Percentiles rank a stretch among this genome's conserved stretches.
These are phyloP conservation scores for Episyrphus balteatus DNA, from an alignment of 1,140 invertebrate genomes.

Conservation along the genomic window DNA sequence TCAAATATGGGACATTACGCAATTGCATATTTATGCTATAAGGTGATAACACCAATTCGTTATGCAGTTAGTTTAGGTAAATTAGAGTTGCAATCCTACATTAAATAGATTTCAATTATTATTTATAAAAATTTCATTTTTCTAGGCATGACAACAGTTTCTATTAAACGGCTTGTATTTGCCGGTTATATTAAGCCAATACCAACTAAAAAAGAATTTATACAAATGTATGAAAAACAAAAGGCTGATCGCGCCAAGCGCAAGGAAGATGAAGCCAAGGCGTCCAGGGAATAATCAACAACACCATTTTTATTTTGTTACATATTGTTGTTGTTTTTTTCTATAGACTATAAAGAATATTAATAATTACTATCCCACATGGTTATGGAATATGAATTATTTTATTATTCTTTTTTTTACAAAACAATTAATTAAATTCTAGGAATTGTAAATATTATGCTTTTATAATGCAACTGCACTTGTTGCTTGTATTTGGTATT, in stretches of 20 bases:
- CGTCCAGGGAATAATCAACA: too few species aligned
- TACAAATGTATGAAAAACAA: conserved; percentile 44
- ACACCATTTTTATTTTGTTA: too few species aligned
- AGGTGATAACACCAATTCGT: conserved; percentile 77
- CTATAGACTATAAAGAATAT: too few species aligned
- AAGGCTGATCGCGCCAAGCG: conserved; percentile 29
- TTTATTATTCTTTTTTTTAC: too few species aligned
- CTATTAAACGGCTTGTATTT: conserved; percentile 52
- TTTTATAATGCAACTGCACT: too few species aligned
- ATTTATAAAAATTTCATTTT: background rate
- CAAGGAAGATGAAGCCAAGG: conserved; percentile 11
- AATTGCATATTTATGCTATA: conserved; percentile 80
- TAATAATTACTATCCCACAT: too few species aligned
- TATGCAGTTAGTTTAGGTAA: conserved; percentile 83
- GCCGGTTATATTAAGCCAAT: conserved; percentile 54
- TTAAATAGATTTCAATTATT: background rate
- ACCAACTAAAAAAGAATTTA: conserved; percentile 42
- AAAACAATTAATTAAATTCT: too few species aligned
- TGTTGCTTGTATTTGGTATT: too few species aligned
- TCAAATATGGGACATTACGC: conserved; percentile 79
- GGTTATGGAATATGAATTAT: too few species aligned
- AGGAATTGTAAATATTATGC: too few species aligned
- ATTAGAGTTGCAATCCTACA: conserved; percentile 8
- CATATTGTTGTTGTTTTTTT: too few species aligned
- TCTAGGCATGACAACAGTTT: conserved; percentile 52